Conservation (phyloP, 30 jellyfish, hydroid and myxozoan species). For the Aurelia coerulea region DNA sequence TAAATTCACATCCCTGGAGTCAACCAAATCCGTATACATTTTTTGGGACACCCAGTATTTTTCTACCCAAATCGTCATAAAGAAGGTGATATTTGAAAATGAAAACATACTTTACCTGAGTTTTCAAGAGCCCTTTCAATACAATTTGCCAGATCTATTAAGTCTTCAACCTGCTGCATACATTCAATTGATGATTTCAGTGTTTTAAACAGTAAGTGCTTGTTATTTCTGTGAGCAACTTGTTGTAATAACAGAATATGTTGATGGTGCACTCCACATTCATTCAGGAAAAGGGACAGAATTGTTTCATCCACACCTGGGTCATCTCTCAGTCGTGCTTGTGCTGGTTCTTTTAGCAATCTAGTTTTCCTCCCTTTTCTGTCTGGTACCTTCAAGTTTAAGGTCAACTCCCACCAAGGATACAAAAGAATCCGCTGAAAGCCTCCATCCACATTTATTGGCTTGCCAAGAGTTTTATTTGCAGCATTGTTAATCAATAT, state of each 20-base stretch:
- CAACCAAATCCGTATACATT: no score
- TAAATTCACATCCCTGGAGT: no score
- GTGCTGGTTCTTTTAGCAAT: background rate
- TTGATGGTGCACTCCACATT: constrained; percentile 24
- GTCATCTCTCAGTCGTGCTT: constrained; percentile 12
- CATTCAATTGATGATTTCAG: background rate
- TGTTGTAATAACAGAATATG: background rate
- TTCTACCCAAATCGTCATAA: no score
- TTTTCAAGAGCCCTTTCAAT: background rate
- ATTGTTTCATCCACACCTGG: constrained; percentile 17
- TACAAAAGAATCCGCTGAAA: constrained; percentile 16
- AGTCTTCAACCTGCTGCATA: background rate
- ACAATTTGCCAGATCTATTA: background rate
- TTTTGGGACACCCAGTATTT: no score
- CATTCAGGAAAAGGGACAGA: background rate
- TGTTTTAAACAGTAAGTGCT: background rate
- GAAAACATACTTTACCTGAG: background rate
- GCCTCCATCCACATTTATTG: constrained; percentile 4
- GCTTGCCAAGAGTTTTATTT: background rate
- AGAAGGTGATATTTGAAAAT: no score
- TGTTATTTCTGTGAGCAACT: background rate
- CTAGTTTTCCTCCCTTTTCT: background rate
- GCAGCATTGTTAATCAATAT: background rate
- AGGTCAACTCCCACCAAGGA: constrained; percentile 34
- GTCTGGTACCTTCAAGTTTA: background rate